Conservation (phyloP, 23 tunicate species). For the Aplidium turbinatum region DNA sequence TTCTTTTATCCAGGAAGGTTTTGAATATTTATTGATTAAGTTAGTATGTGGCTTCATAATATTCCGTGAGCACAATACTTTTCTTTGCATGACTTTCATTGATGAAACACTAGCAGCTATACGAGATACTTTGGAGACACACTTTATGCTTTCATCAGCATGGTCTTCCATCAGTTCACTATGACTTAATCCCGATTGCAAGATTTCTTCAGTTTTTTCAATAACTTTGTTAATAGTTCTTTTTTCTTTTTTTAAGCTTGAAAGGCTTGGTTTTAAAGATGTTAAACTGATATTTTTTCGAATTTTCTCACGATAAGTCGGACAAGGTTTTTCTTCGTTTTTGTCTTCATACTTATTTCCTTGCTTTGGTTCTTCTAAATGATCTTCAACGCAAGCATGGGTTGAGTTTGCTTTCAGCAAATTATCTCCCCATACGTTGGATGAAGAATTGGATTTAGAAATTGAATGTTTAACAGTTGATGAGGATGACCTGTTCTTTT, state of each 20-base stretch:
- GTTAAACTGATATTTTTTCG: constrained; percentile 28
- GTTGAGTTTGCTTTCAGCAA: constrained; percentile 46
- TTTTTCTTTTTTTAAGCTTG: constrained; percentile 12
- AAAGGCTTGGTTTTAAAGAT: not conserved
- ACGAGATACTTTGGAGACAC: not conserved
- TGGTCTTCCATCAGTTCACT: not conserved
- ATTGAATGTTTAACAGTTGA: not conserved
- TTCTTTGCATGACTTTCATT: not conserved
- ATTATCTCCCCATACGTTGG: constrained; percentile 54
- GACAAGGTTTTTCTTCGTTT: not conserved
- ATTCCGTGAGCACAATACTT: not conserved
- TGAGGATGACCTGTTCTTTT: not conserved
- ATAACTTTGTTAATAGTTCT: not conserved
- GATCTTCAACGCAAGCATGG: constrained; percentile 13
- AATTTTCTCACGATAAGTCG: constrained; percentile 38
- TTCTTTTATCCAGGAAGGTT: not conserved
- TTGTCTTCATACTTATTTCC: constrained; percentile 8
- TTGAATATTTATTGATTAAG: not conserved
- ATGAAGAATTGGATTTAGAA: not conserved
- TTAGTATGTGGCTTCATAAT: not conserved
- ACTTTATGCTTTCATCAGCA: no score
- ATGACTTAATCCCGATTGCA: not conserved
- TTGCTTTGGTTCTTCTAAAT: not conserved
- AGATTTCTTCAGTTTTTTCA: not conserved
- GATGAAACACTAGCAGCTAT: not conserved